Percentiles rank a stretch among this genome's conserved stretches.
Conservation (phyloP, 1,140 invertebrate genomes). For the Lerema accius region DNA sequence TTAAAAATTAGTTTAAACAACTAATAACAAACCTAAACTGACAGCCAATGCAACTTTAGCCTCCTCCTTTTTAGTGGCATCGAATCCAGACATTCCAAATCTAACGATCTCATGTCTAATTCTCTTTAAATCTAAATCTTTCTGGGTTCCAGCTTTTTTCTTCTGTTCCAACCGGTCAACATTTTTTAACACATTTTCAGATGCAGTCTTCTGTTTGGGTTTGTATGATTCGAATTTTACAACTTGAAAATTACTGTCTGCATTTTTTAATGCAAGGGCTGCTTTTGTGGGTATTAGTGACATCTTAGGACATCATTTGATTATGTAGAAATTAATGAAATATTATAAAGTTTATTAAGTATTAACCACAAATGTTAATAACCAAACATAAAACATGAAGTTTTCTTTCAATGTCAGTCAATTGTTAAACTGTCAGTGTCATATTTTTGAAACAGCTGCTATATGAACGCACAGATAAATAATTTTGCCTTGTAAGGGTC, state of each 20-base stretch:
- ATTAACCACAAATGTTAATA: no score
- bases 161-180: conserved; percentile 39
- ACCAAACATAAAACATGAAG: no score
- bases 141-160: conserved; percentile 41
- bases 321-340: no score
- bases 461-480: no score
- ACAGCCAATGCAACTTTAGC: conserved; percentile 85
- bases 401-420: no score
- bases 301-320: no score
- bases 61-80: conserved; percentile 83
- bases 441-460: no score
- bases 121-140: conserved; percentile 84
- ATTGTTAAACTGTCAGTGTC: no score
- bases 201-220: conserved; percentile 70
- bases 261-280: conserved; percentile 78
- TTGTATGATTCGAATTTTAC: conserved; percentile 81
- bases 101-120: conserved; percentile 86
- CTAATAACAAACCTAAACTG: conserved; percentile 83
- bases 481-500: no score
- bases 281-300: conserved; percentile 80
- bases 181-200: conserved; percentile 41
- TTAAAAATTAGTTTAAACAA: no score
- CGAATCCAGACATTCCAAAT: conserved; percentile 86
- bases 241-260: conserved; percentile 72
- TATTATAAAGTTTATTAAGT: no score